These are phyloP conservation scores for Microtus ochrogaster DNA, from an alignment of 2,113 vertebrate species.

Conservation along the genomic window DNA sequence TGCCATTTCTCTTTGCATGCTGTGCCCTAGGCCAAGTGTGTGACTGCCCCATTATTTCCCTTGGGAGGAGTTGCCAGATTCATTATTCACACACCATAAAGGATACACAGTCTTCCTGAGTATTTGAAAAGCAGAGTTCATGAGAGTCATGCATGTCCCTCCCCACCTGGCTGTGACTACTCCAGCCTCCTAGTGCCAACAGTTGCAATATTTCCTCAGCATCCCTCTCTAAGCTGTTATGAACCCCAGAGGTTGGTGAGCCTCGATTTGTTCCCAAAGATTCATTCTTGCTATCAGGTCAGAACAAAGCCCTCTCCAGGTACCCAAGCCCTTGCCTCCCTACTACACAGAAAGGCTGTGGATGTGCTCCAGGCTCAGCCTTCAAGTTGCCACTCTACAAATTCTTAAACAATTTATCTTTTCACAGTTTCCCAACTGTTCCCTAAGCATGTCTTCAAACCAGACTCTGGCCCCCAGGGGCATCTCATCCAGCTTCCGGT, in stretches of 20 bases:
- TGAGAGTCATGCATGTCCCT: too few relatives aligned
- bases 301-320: background rate
- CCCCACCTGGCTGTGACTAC: background rate
- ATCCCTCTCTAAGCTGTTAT: background rate
- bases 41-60: background rate
- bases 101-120: background rate
- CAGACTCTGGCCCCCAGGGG: background rate
- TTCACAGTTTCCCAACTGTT: background rate
- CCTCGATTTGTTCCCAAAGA: background rate
- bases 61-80: rapidly evolving
- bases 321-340: background rate
- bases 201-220: background rate
- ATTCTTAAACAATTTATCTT: too few relatives aligned
- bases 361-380: background rate
- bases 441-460: background rate
- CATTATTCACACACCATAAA: background rate
- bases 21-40: rapidly evolving
- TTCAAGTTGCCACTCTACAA: background rate
- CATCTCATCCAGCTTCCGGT: background rate
- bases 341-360: background rate
- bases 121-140: rapidly evolving
- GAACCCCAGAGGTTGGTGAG: background rate
- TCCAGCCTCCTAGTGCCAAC: background rate
- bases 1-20: too few relatives aligned
- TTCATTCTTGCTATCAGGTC: background rate